phyloP scores from a whole-genome alignment of 2,113 vertebrate species.

The Sylvia atricapilla region DNA sequence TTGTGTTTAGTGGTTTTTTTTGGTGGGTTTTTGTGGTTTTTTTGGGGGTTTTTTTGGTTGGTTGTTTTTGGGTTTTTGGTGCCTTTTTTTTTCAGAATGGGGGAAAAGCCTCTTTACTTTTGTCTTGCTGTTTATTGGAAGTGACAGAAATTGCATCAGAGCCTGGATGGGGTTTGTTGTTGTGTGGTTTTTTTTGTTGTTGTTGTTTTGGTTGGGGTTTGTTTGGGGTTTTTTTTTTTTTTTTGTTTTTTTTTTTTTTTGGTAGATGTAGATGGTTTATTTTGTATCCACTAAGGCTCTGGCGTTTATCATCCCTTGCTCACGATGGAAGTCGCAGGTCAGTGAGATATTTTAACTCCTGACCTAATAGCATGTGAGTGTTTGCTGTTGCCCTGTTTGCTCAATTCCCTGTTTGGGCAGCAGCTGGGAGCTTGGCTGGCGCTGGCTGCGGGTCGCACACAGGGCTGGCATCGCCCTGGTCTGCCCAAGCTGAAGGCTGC shows the following conservation, averaged over 20 bases:
- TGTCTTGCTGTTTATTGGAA: neutral
- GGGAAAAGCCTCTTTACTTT: neutral
- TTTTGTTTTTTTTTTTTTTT: neutral
- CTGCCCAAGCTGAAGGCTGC: neutral
- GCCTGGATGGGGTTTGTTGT: neutral
- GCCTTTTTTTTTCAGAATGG: too few relatives aligned
- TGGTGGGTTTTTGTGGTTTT: too few relatives aligned
- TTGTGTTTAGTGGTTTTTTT: too few relatives aligned
- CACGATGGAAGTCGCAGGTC: neutral
- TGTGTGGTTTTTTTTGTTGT: too few relatives aligned
- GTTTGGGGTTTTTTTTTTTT: too few relatives aligned
- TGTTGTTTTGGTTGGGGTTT: too few relatives aligned
- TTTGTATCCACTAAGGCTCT: neutral
- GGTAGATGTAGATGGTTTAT: too few relatives aligned
- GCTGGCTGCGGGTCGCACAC: fast-evolving
- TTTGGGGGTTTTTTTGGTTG: too few relatives aligned
- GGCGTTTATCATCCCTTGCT: neutral
- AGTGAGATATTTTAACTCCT: neutral
- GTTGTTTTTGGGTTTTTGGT: neutral
- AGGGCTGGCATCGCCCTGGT: neutral
- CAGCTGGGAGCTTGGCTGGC: neutral
- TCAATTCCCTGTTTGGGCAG: neutral
- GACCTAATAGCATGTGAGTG: neutral
- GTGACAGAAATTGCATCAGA: neutral
- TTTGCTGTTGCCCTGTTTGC: neutral